Base-by-base conservation (phyloP, 2,797 vertebrate genomes). In the Botia almorhae region DNA sequence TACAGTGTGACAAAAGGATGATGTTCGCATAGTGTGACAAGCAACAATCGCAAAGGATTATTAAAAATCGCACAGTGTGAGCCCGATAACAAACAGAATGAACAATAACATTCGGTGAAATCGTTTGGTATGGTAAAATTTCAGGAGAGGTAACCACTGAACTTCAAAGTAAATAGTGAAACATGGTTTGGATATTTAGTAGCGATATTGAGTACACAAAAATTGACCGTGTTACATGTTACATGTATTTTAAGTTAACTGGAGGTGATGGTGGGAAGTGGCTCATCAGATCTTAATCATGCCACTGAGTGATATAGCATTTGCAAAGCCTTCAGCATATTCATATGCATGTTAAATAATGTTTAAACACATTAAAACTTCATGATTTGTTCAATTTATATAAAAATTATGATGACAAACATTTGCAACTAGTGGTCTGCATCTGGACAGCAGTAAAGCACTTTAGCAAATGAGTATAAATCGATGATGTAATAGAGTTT, bases 401-500 rank as follows among this genome's bases (percentile, higher is more conserved):
- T 70, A 2, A 78, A 55, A 5, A 79, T 21, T 39, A 33, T 61
- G 29, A 64, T 2, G 11, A 43, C 23, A 71, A 78, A 51, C 39
- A 48, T 58, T 29, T 12, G 19, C 56, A 51, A 60, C 6, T 4
- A 51, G 23, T 36, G 73, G 7, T 33, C 43, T 23, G n/a, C 36
- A 63, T 71, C 68, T 70, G 61, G 19, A 53, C 14, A 71, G 46
- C 69, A 53, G 71, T 71, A 71, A 23, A 16, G 51, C 69, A 79
- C 46, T 79, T 79, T 14, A 71, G 43, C 46, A 39, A 53, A 0
- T 26, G 48, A 39, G 63, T 64, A 43, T 72, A 64, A 79, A 72
- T 79, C 19, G 55, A 26, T 70, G 48, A 79, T 64, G 26, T 55
- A 71, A 72, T 46, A 79, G 68, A 64, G 58, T 71, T 64, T 64